A percentile compares a stretch with the other conserved stretches of the same genome.
These are phyloP conservation scores for Microctonus aethiopoides DNA, from an alignment of 2,888 invertebrate genomes.

Conservation along the genomic window DNA sequence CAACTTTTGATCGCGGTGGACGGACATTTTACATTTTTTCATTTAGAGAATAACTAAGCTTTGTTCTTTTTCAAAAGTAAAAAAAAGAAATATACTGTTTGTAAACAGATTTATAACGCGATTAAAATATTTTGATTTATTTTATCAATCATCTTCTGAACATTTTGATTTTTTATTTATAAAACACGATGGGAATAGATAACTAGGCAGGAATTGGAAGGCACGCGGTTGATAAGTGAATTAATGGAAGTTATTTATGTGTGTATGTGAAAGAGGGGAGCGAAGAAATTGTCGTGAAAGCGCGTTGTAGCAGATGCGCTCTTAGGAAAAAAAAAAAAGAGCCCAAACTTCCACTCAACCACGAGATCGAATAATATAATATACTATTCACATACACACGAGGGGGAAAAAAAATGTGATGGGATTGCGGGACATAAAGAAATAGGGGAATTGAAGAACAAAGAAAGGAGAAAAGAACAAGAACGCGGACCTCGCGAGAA, in stretches of 20 bases:
- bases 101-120: not conserved
- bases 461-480: not conserved
- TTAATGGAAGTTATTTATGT: not conserved
- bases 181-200: not conserved
- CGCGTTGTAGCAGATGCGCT: conserved; percentile 18
- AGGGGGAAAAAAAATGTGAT: not conserved
- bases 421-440: not conserved
- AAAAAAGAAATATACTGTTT: too few species aligned
- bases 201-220: not conserved
- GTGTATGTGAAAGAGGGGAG: not conserved
- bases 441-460: not conserved
- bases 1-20: not conserved
- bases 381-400: not conserved
- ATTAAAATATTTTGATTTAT: not conserved
- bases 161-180: too few species aligned
- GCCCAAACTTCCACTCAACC: conserved; percentile 8
- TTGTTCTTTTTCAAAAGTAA: not conserved
- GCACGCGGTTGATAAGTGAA: conserved; percentile 6
- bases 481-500: not conserved
- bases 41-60: too few species aligned
- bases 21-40: conserved; percentile 16
- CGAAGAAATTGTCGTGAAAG: not conserved
- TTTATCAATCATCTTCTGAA: too few species aligned
- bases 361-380: conserved; percentile 17
- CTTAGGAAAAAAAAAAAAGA: too few species aligned